Base-by-base conservation (phyloP, 2,797 vertebrate genomes). In the Crocodylus rhombifer region DNA sequence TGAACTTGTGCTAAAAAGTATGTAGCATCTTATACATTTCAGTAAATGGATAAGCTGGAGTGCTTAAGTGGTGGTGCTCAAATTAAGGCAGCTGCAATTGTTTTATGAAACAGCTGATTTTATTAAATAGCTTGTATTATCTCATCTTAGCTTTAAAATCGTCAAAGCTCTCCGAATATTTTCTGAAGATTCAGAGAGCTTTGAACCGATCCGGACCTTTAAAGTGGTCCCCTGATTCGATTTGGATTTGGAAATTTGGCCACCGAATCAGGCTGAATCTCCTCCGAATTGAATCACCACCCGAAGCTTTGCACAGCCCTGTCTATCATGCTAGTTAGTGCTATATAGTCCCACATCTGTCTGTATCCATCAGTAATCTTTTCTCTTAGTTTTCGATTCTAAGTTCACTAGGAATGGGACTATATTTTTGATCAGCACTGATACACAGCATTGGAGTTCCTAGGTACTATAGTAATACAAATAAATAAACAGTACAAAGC, bases 41-140 rank as follows among this genome's bases (percentile, higher is more conserved):
- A 73, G 69, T 16, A 73, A 73, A 73, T 73, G 42, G 77, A 20
- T n/a, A 60, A 67, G 33, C 51, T 28, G 1, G 5, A 0, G 6
- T 2, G 69, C 69, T 42, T 7, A 2, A 79, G 8, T 0, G 0
- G 30, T 1, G 16, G 3, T 2, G 36, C 5, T 60, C 14, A 1
- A 2, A 0, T 12, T 3, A 42, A 26, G 28, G 18, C 55, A 58
- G n/a, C 6, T 4, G 10, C 2, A 14, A 1, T 58, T 1, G 8
- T 3, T 61, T 84, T 18, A 57, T 42, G 33, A 84, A 69, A 17
- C 4, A 63, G 20, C 58, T 88, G 42, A 51, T 51, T 51, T 51
- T 51, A 51, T 51, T 51, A 51, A 51, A 51, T 51, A 51, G 42
- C 42, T 42, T 42, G 42, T 10, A 42, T 42, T 51, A 51, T 51